Evolutionary conservation across 2,113 vertebrate species (phyloP), one percentile per base, ranked within the genome.

Genomic region (Falco punctatus): DNA sequence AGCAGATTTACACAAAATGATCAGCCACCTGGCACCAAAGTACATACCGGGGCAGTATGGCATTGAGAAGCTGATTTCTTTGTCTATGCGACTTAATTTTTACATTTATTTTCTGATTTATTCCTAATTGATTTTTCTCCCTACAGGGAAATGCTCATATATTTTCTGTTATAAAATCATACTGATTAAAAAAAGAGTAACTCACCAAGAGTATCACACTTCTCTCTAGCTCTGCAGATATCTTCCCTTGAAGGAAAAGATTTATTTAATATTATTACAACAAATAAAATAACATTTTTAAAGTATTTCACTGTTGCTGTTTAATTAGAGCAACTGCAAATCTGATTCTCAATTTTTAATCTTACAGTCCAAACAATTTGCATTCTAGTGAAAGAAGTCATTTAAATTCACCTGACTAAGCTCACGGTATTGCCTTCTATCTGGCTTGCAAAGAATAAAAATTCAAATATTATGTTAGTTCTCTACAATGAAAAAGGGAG

Each of bases 121-220:
- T 4, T 78, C 16, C 9, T 21, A 81, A 78, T 2, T 61, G 6
- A 38, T 65, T 86, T 82, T 91, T 71, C 51, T 85, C 32, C 52
- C 62, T 54, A 51, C 23, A 59, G 21, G 55, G 23, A 88, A 64
- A 86, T 78, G 55, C 20, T 79, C 16, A 42, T 5, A 35, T 11
- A 46, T 71, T 77, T 84, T 87, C 27, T 79, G 24, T 52, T 61
- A 73, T 22, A 67, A 90, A 59, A 70, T 27, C 24, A 85, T 79
- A 73, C 2, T n/a, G 26, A 86, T 64, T 51, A 85, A 84, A 93
- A 86, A 86, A 69, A 67, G 12, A 48, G 30, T 85, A 95, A 97
- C 98, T 99, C 98, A 99, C 99, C 99, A 97, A 99, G 97, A 5
- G 99, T 99, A 97, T 99, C 99, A 91, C 99, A 99, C 97, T 99